phyloP scores from a whole-genome alignment of 2,113 vertebrate species.

The Muntiacus muntjak region DNA sequence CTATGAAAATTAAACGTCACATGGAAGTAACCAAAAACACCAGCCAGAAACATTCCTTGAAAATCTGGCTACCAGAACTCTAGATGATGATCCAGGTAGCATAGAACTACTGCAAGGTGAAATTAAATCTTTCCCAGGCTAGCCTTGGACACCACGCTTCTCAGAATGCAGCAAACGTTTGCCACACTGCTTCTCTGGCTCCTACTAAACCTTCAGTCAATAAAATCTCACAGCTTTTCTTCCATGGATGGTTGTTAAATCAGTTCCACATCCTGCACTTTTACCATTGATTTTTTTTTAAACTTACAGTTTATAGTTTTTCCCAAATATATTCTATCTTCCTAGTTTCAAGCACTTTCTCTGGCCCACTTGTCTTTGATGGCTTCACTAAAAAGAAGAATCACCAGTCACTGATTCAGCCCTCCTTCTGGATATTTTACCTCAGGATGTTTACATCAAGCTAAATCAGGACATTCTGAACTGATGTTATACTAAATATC shows the following conservation, averaged over 20 bases:
- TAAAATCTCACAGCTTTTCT: neutral
- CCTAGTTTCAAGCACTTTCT: conserved; percentile 45
- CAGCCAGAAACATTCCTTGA: neutral
- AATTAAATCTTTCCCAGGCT: neutral
- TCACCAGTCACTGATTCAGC: conserved; percentile 34
- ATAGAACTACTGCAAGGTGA: neutral
- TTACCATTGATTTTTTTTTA: conserved; percentile 31
- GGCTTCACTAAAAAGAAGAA: conserved; percentile 3
- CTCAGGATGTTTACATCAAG: conserved; percentile 69
- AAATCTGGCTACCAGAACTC: neutral
- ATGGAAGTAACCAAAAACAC: neutral
- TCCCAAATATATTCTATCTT: neutral
- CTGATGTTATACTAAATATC: conserved; percentile 70
- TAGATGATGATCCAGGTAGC: neutral
- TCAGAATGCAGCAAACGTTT: neutral
- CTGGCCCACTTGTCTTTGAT: conserved; percentile 4
- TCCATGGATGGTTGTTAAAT: neutral
- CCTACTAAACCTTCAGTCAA: neutral
- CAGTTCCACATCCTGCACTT: neutral
- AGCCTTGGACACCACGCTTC: neutral
- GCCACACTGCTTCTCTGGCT: neutral
- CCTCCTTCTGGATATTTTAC: conserved; percentile 69
- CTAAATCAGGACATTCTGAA: conserved; percentile 76
- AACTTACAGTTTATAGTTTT: conserved; percentile 1
- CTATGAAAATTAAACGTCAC: conserved; percentile 28